Evolutionary conservation across 2,888 invertebrate species (phyloP).

Genomic region (Thumatha senex): DNA sequence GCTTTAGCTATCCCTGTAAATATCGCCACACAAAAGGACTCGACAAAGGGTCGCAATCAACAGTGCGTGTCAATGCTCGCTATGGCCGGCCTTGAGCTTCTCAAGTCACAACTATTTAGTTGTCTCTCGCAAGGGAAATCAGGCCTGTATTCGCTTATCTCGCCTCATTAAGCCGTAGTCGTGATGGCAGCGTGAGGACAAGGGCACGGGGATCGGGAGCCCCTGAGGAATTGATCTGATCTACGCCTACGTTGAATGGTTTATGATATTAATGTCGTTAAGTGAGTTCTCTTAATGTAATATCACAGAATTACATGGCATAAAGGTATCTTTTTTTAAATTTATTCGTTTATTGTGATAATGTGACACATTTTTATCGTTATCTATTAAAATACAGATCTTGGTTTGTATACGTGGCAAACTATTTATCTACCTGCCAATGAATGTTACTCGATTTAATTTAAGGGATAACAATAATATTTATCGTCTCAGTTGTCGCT

Average conservation of each 20-base stretch:
- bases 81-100: conserved; percentile 33
- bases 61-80: conserved; percentile 48
- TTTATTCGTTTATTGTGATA: too few species aligned
- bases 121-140: conserved; percentile 70
- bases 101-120: conserved; percentile 43
- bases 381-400: background rate
- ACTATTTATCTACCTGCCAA: too few species aligned
- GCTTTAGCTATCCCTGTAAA: conserved; percentile 5
- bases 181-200: conserved; percentile 46
- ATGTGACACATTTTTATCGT: background rate
- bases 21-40: conserved; percentile 12
- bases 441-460: too few species aligned
- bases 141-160: conserved; percentile 68
- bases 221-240: conserved; percentile 33
- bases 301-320: background rate
- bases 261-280: conserved; percentile 23
- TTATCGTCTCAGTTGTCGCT: too few species aligned
- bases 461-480: too few species aligned
- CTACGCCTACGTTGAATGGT: conserved; percentile 24
- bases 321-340: too few species aligned
- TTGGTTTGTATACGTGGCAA: background rate
- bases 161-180: conserved; percentile 64
- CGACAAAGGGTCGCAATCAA: conserved; percentile 27
- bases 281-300: conserved; percentile 2
- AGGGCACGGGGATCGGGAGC: conserved; percentile 44